A percentile compares a stretch with the other conserved stretches of the same genome.
Evolutionary conservation across 2,113 vertebrate species (phyloP).

Genomic region (Cavia aperea): DNA sequence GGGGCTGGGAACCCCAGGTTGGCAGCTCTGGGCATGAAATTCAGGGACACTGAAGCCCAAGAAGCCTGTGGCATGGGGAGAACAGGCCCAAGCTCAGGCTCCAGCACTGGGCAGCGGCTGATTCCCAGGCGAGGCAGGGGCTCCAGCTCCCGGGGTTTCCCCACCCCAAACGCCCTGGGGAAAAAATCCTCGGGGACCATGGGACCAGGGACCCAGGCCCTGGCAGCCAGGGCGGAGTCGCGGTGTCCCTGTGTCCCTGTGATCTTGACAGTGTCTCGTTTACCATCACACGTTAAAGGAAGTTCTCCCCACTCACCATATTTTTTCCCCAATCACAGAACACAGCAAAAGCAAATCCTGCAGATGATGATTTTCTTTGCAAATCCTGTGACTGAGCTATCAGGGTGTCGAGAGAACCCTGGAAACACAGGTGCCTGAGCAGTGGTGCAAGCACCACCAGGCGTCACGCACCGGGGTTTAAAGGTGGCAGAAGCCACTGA

Average conservation of each 20-base stretch:
- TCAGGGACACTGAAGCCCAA: too few relatives aligned
- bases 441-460: too few relatives aligned
- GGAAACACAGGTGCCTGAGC: neutral
- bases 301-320: neutral
- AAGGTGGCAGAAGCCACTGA: too few relatives aligned
- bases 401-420: fast-evolving
- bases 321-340: neutral
- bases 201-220: fast-evolving
- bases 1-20: too few relatives aligned
- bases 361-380: neutral
- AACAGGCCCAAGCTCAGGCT: too few relatives aligned
- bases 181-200: neutral
- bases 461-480: too few relatives aligned
- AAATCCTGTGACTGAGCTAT: neutral
- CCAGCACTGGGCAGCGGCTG: too few relatives aligned
- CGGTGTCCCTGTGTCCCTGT: neutral
- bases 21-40: too few relatives aligned
- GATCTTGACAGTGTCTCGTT: neutral
- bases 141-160: too few relatives aligned
- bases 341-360: neutral
- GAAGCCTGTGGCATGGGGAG: too few relatives aligned
- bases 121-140: too few relatives aligned
- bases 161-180: neutral
- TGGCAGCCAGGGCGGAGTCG: neutral
- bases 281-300: neutral